Evolutionary conservation across 2,888 invertebrate species (phyloP).

Genomic region (Mythimna pallens): DNA sequence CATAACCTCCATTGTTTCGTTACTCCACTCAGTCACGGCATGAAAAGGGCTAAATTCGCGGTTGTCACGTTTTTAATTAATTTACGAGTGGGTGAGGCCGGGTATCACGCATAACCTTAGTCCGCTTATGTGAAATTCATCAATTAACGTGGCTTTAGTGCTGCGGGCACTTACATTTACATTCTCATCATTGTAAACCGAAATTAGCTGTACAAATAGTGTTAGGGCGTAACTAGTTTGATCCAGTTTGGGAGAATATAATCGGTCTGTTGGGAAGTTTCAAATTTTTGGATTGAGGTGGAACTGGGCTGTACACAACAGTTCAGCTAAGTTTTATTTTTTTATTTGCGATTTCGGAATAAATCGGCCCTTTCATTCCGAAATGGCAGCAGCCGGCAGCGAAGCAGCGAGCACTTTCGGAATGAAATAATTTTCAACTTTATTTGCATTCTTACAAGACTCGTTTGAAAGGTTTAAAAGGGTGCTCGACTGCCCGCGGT

Average conservation of each 20-base stretch:
- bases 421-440: too few species aligned
- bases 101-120: slow-evolving; percentile 76
- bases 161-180: slow-evolving; percentile 66
- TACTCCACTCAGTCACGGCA: slow-evolving; percentile 74
- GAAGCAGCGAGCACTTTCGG: too few species aligned
- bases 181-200: slow-evolving; percentile 59
- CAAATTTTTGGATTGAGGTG: slow-evolving; percentile 19
- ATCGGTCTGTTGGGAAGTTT: not conserved
- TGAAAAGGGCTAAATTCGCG: slow-evolving; percentile 83
- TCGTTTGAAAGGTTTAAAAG: too few species aligned
- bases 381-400: too few species aligned
- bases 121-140: slow-evolving; percentile 80
- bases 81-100: slow-evolving; percentile 81
- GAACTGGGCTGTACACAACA: not conserved
- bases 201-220: slow-evolving; percentile 50
- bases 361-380: too few species aligned
- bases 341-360: not conserved
- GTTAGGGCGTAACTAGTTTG: slow-evolving; percentile 28
- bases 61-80: slow-evolving; percentile 89
- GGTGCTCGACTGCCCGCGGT: too few species aligned
- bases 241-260: slow-evolving; percentile 11
- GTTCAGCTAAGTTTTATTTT: not conserved
- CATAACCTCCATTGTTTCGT: slow-evolving; percentile 68
- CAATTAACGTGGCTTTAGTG: slow-evolving; percentile 77
- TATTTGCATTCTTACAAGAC: too few species aligned